Percentiles rank a stretch among this genome's conserved stretches.
phyloP scores from a whole-genome alignment of 2,888 invertebrate species.

The Ennomos fuscantarius region DNA sequence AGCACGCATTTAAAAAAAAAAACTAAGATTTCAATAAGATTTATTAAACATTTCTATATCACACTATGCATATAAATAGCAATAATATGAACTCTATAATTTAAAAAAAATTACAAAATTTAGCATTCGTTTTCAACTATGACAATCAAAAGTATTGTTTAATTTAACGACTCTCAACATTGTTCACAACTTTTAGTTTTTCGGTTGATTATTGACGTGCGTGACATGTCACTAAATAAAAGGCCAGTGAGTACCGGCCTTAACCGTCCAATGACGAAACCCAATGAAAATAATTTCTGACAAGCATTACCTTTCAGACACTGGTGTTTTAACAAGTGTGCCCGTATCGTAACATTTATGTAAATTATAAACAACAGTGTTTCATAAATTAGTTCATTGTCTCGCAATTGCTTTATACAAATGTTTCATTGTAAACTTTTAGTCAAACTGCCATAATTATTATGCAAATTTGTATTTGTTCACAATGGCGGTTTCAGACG shows the following conservation, averaged over 20 bases:
- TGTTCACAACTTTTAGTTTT: too few species aligned
- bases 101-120: too few species aligned
- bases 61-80: too few species aligned
- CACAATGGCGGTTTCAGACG: constrained; percentile 49
- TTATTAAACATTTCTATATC: too few species aligned
- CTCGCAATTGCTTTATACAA: constrained; percentile 52
- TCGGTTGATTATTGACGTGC: background rate
- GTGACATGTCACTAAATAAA: constrained; percentile 5
- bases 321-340: constrained; percentile 38
- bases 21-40: too few species aligned
- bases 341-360: constrained; percentile 27
- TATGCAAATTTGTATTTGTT: constrained; percentile 51
- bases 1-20: too few species aligned
- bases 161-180: too few species aligned
- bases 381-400: constrained; percentile 64
- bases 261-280: constrained; percentile 32
- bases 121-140: too few species aligned
- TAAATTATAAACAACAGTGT: constrained; percentile 42
- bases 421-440: constrained; percentile 45
- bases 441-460: constrained; percentile 51
- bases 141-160: too few species aligned
- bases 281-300: constrained; percentile 31
- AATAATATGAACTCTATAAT: too few species aligned
- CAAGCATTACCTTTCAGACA: constrained; percentile 33
- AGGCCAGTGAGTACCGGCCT: constrained; percentile 22